Percentiles rank a stretch among this genome's conserved stretches.
Evolutionary conservation across 2,113 vertebrate genomes (phyloP).

Genomic region (Heterotis niloticus): DNA sequence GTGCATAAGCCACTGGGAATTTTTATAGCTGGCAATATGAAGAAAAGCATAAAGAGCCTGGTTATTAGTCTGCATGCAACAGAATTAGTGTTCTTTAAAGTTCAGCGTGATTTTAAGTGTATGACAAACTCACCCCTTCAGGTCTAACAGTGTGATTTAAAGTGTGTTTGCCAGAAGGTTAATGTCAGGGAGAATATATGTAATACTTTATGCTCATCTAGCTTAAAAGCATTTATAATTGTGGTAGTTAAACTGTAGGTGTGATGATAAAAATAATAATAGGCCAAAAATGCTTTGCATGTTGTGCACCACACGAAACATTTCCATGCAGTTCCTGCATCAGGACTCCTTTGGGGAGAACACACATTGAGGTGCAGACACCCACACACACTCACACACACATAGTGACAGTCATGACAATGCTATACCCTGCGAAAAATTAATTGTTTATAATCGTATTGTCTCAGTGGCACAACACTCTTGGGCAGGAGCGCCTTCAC

Average conservation of each 20-base stretch:
- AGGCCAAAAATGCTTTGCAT: background rate
- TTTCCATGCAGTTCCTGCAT: background rate
- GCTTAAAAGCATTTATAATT: conserved; percentile 12
- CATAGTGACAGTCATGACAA: no score
- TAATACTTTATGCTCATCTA: background rate
- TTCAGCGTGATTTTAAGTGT: background rate
- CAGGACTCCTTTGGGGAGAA: background rate
- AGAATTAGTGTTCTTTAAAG: background rate
- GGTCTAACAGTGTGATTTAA: conserved; percentile 6
- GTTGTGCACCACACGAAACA: background rate
- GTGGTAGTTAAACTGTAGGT: conserved; percentile 8
- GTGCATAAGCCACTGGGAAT: no score
- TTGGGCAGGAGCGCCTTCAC: no score
- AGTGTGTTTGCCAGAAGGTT: conserved; percentile 14
- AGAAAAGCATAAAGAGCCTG: no score
- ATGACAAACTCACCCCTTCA: background rate
- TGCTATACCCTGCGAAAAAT: no score
- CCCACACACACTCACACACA: background rate
- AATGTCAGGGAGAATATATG: conserved; percentile 14
- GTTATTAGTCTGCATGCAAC: background rate
- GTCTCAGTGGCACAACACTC: no score
- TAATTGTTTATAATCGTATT: no score
- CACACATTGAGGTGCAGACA: background rate
- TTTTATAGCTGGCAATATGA: background rate
- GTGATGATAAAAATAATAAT: background rate